phyloP scores from a whole-genome alignment of 2,113 vertebrate species.

The Cyanoliseus patagonus region DNA sequence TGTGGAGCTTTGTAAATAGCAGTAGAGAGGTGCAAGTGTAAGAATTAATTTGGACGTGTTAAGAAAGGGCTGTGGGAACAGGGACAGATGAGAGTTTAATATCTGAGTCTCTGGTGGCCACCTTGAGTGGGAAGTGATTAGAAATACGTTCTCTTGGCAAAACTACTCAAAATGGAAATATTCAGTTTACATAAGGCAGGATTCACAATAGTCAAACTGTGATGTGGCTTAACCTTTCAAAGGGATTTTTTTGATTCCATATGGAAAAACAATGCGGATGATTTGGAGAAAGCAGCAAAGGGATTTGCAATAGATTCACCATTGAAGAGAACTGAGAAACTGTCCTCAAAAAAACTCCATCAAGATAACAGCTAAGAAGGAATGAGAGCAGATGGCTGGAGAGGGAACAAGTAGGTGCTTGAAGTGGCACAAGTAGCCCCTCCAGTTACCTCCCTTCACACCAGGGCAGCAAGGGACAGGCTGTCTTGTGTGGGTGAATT shows the following conservation, averaged over 20 bases:
- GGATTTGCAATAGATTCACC: neutral
- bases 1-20: neutral
- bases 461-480: neutral
- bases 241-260: neutral
- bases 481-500: neutral
- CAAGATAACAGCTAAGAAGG: neutral
- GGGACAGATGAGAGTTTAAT: neutral
- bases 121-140: neutral
- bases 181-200: neutral
- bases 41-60: neutral
- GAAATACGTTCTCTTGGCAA: neutral
- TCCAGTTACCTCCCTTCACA: neutral
- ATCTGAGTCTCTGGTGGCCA: neutral
- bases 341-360: neutral
- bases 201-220: neutral
- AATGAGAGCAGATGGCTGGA: neutral
- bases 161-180: slow-evolving; percentile 7
- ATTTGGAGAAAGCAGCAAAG: neutral
- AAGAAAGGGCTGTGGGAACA: neutral
- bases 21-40: neutral
- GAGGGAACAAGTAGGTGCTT: neutral
- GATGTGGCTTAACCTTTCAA: neutral
- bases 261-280: neutral
- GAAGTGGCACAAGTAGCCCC: neutral
- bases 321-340: neutral